phyloP scores from a whole-genome alignment of 2,888 invertebrate species.

The Terebella lapidaria region DNA sequence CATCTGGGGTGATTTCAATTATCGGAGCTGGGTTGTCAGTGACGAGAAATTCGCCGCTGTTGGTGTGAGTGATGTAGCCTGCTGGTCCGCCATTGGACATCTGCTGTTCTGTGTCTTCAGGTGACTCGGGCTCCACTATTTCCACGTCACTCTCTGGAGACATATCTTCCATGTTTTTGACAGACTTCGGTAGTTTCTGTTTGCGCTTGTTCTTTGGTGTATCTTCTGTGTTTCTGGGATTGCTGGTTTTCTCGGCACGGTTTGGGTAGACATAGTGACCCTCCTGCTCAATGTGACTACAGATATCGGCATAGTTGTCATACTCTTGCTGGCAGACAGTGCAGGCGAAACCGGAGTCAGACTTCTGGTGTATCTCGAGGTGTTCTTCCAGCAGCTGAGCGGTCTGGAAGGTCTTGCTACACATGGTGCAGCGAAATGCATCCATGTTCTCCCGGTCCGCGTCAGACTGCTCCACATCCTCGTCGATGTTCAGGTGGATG shows the following conservation, averaged over 20 bases:
- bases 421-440: constrained; percentile 3
- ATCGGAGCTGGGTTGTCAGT: constrained; percentile 9
- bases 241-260: not conserved
- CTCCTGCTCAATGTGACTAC: constrained; percentile 7
- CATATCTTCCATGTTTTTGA: not conserved
- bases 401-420: constrained; percentile 3
- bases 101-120: not conserved
- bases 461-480: not conserved
- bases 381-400: constrained; percentile 6
- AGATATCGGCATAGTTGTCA: constrained; percentile 5
- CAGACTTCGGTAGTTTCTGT: constrained; percentile 9
- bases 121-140: constrained; percentile 17
- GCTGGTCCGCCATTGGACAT: not conserved
- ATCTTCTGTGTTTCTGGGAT: not conserved
- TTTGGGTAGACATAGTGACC: constrained; percentile 6
- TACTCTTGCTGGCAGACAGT: constrained; percentile 9
- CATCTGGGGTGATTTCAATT: constrained; percentile 5
- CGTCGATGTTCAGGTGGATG: constrained; percentile 3
- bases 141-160: constrained; percentile 10
- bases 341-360: constrained; percentile 3
- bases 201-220: constrained; percentile 7
- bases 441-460: not conserved
- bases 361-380: constrained; percentile 8
- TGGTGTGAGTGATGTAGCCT: too few species aligned
- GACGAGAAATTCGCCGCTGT: constrained; percentile 8